phyloP scores from a whole-genome alignment of 2,113 vertebrate genomes.

The Jaculus jaculus region DNA sequence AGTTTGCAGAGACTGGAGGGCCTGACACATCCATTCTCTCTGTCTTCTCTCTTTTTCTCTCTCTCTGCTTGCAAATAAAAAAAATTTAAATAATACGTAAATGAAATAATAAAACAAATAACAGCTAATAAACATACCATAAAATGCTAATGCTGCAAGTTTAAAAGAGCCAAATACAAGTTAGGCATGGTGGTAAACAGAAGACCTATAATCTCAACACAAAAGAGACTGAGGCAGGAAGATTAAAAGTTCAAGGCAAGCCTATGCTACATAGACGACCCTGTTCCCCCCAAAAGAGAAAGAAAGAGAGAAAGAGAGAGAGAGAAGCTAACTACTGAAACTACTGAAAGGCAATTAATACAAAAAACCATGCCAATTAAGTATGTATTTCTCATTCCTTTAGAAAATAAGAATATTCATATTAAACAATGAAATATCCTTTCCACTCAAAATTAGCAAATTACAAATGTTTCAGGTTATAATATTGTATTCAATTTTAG shows the following conservation, averaged over 20 bases:
- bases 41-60: no score
- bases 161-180: neutral
- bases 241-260: neutral
- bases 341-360: neutral
- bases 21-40: no score
- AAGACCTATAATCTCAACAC: neutral
- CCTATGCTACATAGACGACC: neutral
- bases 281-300: neutral
- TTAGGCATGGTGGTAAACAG: neutral
- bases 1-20: no score
- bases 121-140: neutral
- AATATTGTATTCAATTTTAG: neutral
- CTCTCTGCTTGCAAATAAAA: no score
- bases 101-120: slow-evolving; percentile 26
- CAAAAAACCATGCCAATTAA: neutral
- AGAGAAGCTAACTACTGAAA: no score
- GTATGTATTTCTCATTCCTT: neutral
- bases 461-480: neutral
- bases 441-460: neutral
- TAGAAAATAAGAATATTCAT: neutral
- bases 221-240: neutral
- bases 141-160: neutral
- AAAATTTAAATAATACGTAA: neutral
- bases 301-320: neutral
- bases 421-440: neutral